Base-by-base conservation (phyloP, 2,113 vertebrate genomes). In the Melanostigma gelatinosum region DNA sequence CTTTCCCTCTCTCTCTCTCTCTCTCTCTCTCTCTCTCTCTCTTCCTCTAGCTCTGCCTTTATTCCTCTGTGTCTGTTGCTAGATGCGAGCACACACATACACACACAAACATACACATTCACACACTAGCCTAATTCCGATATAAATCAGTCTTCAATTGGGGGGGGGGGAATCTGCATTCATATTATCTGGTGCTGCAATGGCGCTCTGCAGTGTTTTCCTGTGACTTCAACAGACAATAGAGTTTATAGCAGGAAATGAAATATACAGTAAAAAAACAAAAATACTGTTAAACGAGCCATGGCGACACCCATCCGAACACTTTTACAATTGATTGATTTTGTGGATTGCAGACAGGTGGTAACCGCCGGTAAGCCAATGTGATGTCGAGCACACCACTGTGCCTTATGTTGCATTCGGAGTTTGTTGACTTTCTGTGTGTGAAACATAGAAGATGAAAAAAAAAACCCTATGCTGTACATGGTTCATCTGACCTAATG, bases 141-240 rank as follows among this genome's bases (percentile, higher is more conserved):
- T 88, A 93, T 91, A 91, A 90, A 93, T 89, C 78, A 90, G 84
- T 82, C 65, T 75, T 85, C 77, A 84, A 84, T 86, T 89, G 27
- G 80, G n/a, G 61, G 36, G 5, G 1, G 8, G 42, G 46, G 69
- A 83, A 72, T 64, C 62, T 48, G 83, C 88, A 82, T 86, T 89
- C 75, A 82, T 89, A 86, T 87, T 84, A 87, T 50, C 46, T 79
- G 66, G 72, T 74, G 68, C 68, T 65, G 72, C 68, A 73, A 34
- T 82, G 62, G 36, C 24, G 62, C 64, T 72, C 18, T 71, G 64
- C 40, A 60, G 54, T 52, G n/a, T 65, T 84, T 85, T 22, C 65
- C 40, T 50, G 18, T 32, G 64, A 58, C 9, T 78, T 55, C 24
- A 72, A 64, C 4, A 74, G 34, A 72, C 42, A 46, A 66, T 29